Conservation (phyloP, 2,888 invertebrate genomes). For the Drosophila merina region DNA sequence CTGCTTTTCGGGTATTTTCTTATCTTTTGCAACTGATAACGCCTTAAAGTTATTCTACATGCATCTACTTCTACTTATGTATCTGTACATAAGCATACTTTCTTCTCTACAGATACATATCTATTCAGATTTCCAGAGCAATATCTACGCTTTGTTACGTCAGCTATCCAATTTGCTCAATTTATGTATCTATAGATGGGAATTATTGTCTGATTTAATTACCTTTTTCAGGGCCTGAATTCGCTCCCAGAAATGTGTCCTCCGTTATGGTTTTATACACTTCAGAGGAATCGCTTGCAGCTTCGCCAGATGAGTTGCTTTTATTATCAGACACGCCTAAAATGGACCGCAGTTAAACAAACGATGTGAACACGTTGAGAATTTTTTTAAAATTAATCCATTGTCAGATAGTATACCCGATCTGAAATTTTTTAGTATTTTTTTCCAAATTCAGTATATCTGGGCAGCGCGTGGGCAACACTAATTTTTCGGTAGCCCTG, state of each 20-base stretch:
- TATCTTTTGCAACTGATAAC: slow-evolving; percentile 53
- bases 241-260: slow-evolving; percentile 50
- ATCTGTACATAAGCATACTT: not conserved
- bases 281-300: slow-evolving; percentile 39
- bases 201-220: slow-evolving; percentile 24
- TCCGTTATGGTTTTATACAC: slow-evolving; percentile 74
- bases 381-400: not conserved
- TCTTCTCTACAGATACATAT: slow-evolving; percentile 7
- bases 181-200: not conserved
- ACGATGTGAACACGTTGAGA: slow-evolving; percentile 16
- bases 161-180: slow-evolving; percentile 39
- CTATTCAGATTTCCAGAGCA: slow-evolving; percentile 15
- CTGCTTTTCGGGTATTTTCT: slow-evolving; percentile 10
- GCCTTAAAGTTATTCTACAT: not conserved
- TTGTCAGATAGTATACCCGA: not conserved
- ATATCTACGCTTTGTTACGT: slow-evolving; percentile 52
- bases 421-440: not conserved
- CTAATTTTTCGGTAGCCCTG: not conserved
- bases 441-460: not conserved
- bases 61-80: slow-evolving; percentile 12
- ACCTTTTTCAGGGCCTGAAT: slow-evolving; percentile 47
- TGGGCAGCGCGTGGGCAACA: not conserved
- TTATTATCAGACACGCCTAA: slow-evolving; percentile 8
- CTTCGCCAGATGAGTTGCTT: slow-evolving; percentile 19
- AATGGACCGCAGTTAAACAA: slow-evolving; percentile 2